Conservation (phyloP, 2,888 invertebrate species). For the Cerastis leucographa region DNA sequence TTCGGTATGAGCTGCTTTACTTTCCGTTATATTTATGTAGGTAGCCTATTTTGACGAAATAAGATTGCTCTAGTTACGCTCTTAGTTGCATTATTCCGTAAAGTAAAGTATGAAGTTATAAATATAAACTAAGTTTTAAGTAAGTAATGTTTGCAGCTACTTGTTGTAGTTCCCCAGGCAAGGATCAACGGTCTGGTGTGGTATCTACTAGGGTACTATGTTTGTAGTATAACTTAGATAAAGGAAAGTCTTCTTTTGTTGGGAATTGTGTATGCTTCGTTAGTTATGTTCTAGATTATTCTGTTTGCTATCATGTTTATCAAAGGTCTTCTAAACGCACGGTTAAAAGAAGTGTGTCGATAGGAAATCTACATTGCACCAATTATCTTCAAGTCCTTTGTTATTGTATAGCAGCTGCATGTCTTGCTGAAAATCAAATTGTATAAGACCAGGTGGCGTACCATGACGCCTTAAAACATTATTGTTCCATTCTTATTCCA, state of each 20-base stretch:
- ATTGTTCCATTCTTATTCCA: too few species aligned
- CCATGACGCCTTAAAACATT: too few species aligned
- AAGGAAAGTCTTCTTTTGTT: background rate
- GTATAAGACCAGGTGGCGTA: too few species aligned
- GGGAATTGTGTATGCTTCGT: background rate
- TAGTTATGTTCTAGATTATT: background rate
- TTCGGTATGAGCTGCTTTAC: background rate
- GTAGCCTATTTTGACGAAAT: background rate
- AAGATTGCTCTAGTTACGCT: background rate
- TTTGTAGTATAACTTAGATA: background rate
- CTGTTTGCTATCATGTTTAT: background rate
- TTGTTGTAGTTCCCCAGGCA: background rate
- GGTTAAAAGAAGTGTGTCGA: background rate
- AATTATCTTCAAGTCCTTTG: background rate
- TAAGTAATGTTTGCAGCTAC: conserved; percentile 6
- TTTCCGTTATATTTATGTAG: background rate
- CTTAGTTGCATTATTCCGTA: background rate
- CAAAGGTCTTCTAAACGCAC: background rate
- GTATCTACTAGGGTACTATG: background rate
- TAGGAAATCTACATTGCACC: background rate
- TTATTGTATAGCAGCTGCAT: too few species aligned
- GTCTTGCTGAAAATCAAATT: too few species aligned
- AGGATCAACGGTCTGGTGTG: background rate
- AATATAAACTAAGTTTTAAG: conserved; percentile 20
- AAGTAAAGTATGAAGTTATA: conserved; percentile 18